phyloP scores from a whole-genome alignment of 2,888 invertebrate species.

The Heliothis peltigera region DNA sequence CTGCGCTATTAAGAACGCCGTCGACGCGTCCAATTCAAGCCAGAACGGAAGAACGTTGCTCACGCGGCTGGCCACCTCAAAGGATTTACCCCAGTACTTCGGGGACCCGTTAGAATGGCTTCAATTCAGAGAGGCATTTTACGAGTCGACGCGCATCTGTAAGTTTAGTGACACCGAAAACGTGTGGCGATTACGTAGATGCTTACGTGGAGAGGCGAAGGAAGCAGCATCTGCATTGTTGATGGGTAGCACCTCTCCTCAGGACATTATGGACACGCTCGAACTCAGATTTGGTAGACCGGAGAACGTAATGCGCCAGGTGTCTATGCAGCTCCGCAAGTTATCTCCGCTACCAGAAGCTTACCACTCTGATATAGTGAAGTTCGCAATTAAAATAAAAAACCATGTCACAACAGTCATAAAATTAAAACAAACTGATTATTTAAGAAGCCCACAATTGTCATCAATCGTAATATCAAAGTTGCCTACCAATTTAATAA shows the following conservation, averaged over 20 bases:
- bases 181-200: slow-evolving; percentile 16
- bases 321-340: slow-evolving; percentile 2
- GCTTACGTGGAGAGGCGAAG: slow-evolving; percentile 15
- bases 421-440: slow-evolving; percentile 1
- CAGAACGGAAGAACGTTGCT: background rate
- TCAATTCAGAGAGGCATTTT: slow-evolving; percentile 1
- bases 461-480: slow-evolving; percentile 5
- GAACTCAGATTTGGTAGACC: slow-evolving; percentile 8
- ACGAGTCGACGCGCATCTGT: background rate
- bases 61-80: slow-evolving; percentile 2
- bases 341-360: slow-evolving; percentile 6
- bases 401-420: slow-evolving; percentile 3
- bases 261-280: background rate
- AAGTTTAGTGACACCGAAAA: slow-evolving; percentile 14
- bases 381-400: slow-evolving; percentile 12
- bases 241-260: background rate
- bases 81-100: background rate
- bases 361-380: slow-evolving; percentile 10
- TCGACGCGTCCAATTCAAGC: background rate
- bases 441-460: slow-evolving; percentile 13
- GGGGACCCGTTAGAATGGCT: slow-evolving; percentile 1
- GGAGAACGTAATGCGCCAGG: background rate
- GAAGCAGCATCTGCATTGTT: slow-evolving; percentile 1
- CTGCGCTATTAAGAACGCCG: background rate
- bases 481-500: background rate